phyloP scores from a whole-genome alignment of 92 coral and sea anemone genomes.

The Porites rus region DNA sequence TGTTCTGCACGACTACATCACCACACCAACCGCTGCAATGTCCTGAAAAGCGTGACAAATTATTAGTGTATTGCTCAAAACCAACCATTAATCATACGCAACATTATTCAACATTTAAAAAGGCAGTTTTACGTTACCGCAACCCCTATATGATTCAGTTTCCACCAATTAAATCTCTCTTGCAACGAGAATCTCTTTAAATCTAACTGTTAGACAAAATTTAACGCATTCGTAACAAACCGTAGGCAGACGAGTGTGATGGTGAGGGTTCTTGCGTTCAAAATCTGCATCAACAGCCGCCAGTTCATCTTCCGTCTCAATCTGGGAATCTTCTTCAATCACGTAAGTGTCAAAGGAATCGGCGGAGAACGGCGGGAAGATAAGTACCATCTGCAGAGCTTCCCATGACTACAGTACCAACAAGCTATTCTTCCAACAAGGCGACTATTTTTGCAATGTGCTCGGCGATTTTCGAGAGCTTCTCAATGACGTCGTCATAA shows the following conservation, averaged over 20 bases:
- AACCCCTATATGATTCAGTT: too few species aligned
- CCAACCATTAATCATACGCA: too few species aligned
- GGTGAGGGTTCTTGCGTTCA: background rate
- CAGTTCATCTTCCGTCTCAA: conserved; percentile 34
- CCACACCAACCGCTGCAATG: too few species aligned
- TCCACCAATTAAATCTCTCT: too few species aligned
- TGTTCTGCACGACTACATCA: too few species aligned
- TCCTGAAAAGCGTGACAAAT: too few species aligned
- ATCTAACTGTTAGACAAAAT: too few species aligned
- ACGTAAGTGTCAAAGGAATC: conserved; percentile 34
- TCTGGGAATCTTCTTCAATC: conserved; percentile 58
- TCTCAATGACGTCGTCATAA: conserved; percentile 3
- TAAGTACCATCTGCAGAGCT: conserved; percentile 60
- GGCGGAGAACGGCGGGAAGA: conserved; percentile 45
- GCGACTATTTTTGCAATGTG: conserved; percentile 31
- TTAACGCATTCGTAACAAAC: background rate
- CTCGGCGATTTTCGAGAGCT: conserved; percentile 56
- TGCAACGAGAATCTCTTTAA: too few species aligned
- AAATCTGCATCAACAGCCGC: conserved; percentile 43
- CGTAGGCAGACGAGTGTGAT: conserved; percentile 25
- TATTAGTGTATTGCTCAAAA: too few species aligned
- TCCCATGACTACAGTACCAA: conserved; percentile 50
- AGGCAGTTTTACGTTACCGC: too few species aligned
- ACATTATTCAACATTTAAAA: too few species aligned
- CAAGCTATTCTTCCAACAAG: conserved; percentile 29